phyloP scores from a whole-genome alignment of 2,888 invertebrate species.

The Cyclophora albipunctata region DNA sequence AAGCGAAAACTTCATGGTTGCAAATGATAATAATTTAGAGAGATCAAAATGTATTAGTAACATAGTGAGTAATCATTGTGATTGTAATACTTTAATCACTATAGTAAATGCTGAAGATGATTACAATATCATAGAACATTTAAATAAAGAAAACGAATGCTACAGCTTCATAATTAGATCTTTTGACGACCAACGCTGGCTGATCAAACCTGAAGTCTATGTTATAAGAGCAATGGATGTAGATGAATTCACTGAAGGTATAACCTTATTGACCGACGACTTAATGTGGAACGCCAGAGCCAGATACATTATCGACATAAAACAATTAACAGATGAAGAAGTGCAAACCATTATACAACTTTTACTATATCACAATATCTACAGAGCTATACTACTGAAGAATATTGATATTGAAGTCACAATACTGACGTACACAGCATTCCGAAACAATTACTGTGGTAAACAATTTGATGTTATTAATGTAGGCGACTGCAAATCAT shows the following conservation, averaged over 20 bases:
- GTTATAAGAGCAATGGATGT: conserved; percentile 30
- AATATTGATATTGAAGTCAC: conserved; percentile 12
- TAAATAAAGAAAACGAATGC: conserved; percentile 23
- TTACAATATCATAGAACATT: conserved; percentile 19
- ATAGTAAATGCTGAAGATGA: conserved; percentile 24
- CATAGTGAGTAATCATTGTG: conserved; percentile 24
- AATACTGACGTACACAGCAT: conserved; percentile 36
- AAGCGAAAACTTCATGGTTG: too few species aligned
- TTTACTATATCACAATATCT: conserved; percentile 30
- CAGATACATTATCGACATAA: conserved; percentile 30
- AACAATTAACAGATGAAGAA: conserved; percentile 18
- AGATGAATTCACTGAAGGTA: conserved; percentile 20
- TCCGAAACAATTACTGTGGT: conserved; percentile 35
- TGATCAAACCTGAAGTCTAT: conserved; percentile 29
- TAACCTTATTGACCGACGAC: conserved; percentile 29
- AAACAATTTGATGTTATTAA: conserved; percentile 18
- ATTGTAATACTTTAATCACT: conserved; percentile 26
- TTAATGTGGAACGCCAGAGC: conserved; percentile 45
- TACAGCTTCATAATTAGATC: conserved; percentile 28
- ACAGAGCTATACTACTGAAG: conserved; percentile 27
- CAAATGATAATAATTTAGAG: background rate
- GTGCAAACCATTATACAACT: conserved; percentile 24
- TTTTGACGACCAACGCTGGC: conserved; percentile 24
- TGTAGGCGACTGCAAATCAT: conserved; percentile 29
- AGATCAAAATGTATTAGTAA: conserved; percentile 22